Conservation (phyloP, 2,113 vertebrate species). For the Oreotrochilus melanogaster region DNA sequence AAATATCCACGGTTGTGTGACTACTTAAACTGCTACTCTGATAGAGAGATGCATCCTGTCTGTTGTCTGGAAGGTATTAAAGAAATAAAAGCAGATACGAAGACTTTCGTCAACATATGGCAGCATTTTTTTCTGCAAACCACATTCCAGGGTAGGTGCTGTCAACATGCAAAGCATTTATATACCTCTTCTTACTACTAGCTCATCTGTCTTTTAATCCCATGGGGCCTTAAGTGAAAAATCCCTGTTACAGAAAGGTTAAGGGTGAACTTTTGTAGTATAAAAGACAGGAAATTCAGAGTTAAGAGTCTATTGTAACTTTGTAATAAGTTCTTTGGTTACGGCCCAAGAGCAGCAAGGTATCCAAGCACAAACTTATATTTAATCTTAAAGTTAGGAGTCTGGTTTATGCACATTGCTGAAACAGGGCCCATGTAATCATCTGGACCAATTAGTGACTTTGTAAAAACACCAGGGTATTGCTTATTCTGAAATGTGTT, state of each 20-base stretch:
- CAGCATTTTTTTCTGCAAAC: slow-evolving; percentile 37
- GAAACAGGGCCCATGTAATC: neutral
- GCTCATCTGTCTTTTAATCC: slow-evolving; percentile 50
- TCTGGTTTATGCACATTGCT: neutral
- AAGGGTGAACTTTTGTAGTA: slow-evolving; percentile 50
- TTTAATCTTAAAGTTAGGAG: slow-evolving; percentile 2
- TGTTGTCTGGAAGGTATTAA: slow-evolving; percentile 58
- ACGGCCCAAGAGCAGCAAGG: neutral
- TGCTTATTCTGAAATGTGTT: neutral
- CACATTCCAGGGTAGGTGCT: slow-evolving; percentile 1
- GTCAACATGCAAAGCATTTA: slow-evolving; percentile 36
- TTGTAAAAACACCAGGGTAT: neutral
- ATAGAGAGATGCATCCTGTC: neutral
- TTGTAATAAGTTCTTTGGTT: neutral
- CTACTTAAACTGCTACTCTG: neutral
- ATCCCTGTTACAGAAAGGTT: slow-evolving; percentile 10
- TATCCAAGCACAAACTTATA: neutral
- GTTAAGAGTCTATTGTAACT: neutral
- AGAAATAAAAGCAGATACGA: slow-evolving; percentile 51
- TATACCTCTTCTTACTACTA: slow-evolving; percentile 7
- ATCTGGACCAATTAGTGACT: neutral
- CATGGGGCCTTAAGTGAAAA: slow-evolving; percentile 17
- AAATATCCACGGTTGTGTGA: neutral
- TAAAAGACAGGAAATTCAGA: slow-evolving; percentile 43
- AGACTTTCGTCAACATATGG: slow-evolving; percentile 42